Evolutionary conservation across 2,888 invertebrate species (phyloP).

Genomic region (Drosophila formosana): DNA sequence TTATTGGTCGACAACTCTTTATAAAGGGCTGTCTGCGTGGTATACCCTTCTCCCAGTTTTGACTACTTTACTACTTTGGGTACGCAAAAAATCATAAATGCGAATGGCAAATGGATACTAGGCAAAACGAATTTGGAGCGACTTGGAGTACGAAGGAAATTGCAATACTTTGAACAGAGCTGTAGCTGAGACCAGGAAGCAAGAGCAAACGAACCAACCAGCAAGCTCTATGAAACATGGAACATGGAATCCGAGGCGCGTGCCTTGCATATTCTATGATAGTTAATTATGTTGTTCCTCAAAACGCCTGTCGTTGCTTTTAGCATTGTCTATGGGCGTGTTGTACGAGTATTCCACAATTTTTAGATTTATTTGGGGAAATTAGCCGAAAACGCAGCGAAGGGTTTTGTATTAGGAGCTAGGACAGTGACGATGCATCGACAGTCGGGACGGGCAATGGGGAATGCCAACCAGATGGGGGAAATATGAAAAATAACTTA

Average conservation of each 20-base stretch:
- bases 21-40: not conserved
- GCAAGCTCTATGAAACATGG: conserved; percentile 6
- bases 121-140: conserved; percentile 18
- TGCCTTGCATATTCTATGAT: conserved; percentile 76
- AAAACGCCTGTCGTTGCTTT: conserved; percentile 28
- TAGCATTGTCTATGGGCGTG: conserved; percentile 36
- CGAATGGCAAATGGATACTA: conserved; percentile 28
- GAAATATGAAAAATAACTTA: conserved; percentile 78
- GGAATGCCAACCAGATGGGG: conserved; percentile 24
- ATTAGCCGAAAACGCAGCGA: conserved; percentile 63
- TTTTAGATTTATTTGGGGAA: conserved; percentile 70
- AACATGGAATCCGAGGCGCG: conserved; percentile 57
- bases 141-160: conserved; percentile 38
- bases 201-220: conserved; percentile 4
- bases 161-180: conserved; percentile 40
- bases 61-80: not conserved
- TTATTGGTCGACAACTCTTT: not conserved
- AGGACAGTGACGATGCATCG: conserved; percentile 8
- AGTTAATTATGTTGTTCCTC: conserved; percentile 70
- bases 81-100: conserved; percentile 43
- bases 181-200: conserved; percentile 2
- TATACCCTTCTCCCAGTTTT: not conserved
- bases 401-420: not conserved
- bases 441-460: conserved; percentile 21
- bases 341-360: conserved; percentile 45